Evolutionary conservation across 2,113 vertebrate species (phyloP), one percentile per base, ranked within the genome.

Genomic region (Prochilodus magdalenae): DNA sequence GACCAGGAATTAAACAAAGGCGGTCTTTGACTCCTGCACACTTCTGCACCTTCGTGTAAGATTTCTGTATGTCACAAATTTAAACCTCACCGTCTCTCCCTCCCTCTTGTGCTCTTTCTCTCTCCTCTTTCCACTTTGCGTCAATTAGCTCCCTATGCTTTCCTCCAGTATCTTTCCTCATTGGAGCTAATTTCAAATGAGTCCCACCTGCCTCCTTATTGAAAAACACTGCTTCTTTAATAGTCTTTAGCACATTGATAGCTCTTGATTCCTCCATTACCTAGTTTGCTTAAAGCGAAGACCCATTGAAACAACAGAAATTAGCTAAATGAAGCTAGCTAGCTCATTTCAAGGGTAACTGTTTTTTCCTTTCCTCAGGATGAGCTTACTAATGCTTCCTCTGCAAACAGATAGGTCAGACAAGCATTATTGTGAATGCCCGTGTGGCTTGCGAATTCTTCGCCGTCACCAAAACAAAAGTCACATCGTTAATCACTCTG

Each of bases 391-490:
- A 92, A 90, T 92, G 92, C 93, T 92, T 90, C 86, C 89, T 81
- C 90, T 93, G 93, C 92, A 92, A 86, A 89, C 92, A 91, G 92
- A 92, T 75, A 85, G 92, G 90, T 91, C 26, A 92, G 90, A 90
- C 89, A 90, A 94, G 92, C 92, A 93, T 91, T 93, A 93, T 92
- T 90, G 86, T n/a, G 88, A 90, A 91, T 90, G 89, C 89, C 85
- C 60, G 87, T 82, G 87, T 85, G 90, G 92, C 91, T 91, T 89
- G 88, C 88, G 82, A 89, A 90, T 92, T 90, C 91, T 81, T 92
- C 87, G 83, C 86, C 90, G 91, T 90, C 92, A 91, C 92, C 91
- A 93, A 90, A 94, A 93, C 91, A 92, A 92, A 94, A 93, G 92
- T 92, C 89, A 83, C 90, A 90, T 90, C 93, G 86, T 94, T 94